Conservation (phyloP, 2,797 vertebrate species). For the Rhinichthys osculus region DNA sequence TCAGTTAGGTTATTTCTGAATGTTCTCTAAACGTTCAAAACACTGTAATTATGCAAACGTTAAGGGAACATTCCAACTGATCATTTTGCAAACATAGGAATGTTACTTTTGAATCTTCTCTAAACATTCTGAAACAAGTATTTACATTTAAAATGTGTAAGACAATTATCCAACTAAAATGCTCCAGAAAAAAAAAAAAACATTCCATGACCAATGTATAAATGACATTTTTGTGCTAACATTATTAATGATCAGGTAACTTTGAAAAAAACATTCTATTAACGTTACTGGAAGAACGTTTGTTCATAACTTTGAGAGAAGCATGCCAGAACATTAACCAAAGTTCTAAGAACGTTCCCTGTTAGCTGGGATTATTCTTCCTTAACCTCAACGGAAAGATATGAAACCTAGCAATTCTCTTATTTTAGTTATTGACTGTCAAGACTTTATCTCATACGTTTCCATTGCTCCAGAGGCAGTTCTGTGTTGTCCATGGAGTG, state of each 20-base stretch:
- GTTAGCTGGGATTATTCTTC: neutral
- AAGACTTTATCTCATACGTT: constrained; percentile 75
- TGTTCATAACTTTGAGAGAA: too few relatives aligned
- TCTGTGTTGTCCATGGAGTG: constrained; percentile 91
- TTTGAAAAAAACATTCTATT: neutral
- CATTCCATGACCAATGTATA: neutral
- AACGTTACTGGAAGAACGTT: neutral
- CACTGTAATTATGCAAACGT: neutral
- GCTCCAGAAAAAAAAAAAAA: too few relatives aligned
- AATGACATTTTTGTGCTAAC: neutral
- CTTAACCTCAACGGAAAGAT: neutral
- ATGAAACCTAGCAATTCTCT: neutral
- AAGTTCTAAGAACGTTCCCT: neutral
- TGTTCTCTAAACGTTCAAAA: neutral
- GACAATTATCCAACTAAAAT: neutral
- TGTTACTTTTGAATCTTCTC: neutral
- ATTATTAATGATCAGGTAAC: neutral
- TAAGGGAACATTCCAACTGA: neutral
- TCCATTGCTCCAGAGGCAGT: constrained; percentile 90
- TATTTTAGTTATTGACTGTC: neutral
- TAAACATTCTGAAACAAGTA: too few relatives aligned
- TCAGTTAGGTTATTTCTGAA: neutral
- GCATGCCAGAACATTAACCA: neutral
- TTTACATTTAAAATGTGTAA: too few relatives aligned
- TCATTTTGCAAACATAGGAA: neutral